These are phyloP conservation scores for Ispidina lecontei DNA, from an alignment of 2,797 vertebrate species.

Conservation along the genomic window DNA sequence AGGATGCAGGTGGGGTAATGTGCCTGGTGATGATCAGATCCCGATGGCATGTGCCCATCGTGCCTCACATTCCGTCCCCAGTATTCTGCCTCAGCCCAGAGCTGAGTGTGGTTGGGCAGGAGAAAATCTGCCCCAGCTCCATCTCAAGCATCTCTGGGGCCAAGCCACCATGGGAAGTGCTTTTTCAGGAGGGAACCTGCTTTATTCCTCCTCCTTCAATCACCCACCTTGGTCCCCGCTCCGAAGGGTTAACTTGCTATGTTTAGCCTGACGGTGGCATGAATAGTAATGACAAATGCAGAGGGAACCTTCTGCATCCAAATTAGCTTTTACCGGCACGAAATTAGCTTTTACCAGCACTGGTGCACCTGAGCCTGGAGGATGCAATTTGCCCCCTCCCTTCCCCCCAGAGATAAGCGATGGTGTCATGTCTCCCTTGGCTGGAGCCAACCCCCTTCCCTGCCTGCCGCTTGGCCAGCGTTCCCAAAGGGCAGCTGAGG, in stretches of 20 bases:
- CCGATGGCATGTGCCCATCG: neutral
- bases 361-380: constrained; percentile 75
- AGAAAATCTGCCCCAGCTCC: neutral
- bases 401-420: neutral
- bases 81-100: neutral
- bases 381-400: constrained; percentile 26
- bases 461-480: neutral
- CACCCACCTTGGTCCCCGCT: neutral
- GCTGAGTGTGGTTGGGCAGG: neutral
- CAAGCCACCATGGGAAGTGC: neutral
- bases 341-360: constrained; percentile 61
- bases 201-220: neutral
- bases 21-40: neutral
- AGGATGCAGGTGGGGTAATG: neutral
- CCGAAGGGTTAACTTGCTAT: constrained; percentile 54
- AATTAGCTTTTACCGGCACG: constrained; percentile 55
- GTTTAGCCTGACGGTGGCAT: constrained; percentile 40
- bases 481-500: neutral
- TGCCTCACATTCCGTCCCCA: neutral
- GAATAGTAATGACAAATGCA: constrained; percentile 68
- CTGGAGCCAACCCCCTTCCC: neutral
- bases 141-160: neutral
- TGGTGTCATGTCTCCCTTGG: constrained; percentile 33
- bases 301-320: constrained; percentile 52
- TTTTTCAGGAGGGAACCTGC: neutral